Base-by-base conservation (phyloP, 2,888 invertebrate genomes). In the Melitaea athalia region DNA sequence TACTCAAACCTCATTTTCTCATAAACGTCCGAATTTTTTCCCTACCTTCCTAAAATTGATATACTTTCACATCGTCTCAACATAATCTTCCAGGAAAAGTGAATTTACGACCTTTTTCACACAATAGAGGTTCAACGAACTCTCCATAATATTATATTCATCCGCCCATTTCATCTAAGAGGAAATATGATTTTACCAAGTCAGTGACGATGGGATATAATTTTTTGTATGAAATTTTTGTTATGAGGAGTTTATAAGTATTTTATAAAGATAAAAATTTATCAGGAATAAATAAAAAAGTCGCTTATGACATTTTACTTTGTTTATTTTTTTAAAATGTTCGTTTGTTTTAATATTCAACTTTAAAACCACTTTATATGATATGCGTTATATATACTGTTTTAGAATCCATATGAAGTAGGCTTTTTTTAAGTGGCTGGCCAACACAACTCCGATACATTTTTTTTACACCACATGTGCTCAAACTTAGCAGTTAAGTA, bases 101-200 rank as follows among this genome's bases (percentile, higher is more conserved):
- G 42, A 42, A 57, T 42, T 42, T 55, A 55, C 57, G 57, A 57
- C 42, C 42, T 55, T 55, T 33, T 55, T 57, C 42, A 42, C 38
- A 57, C 57, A 57, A 57, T 57, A 11, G 42, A 57, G 31, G 57
- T 42, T 33, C 42, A 57, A 57, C 57, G 38, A 57, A 57, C 57
- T 57, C 38, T n/a, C n/a, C n/a, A 57, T 42, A 57, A 17, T 10
- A 57, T 57, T 42, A 57, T 42, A 11, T 42, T 57, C 55, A 42
- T 57, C 15, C 57, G 57, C 42, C 57, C 42, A 42, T 57, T 57
- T 15, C 42, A 38, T 55, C 31, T 55, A 55, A 49, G 33, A 7
- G 53, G 53, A 33, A 55, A 55, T 55, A 55, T 14, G 53, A 14
- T 55, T 33, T 33, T 8, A 33, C 33, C n/a, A 14, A 31, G n/a